Conservation (phyloP, 1,140 invertebrate genomes). For the Nephotettix cincticeps region DNA sequence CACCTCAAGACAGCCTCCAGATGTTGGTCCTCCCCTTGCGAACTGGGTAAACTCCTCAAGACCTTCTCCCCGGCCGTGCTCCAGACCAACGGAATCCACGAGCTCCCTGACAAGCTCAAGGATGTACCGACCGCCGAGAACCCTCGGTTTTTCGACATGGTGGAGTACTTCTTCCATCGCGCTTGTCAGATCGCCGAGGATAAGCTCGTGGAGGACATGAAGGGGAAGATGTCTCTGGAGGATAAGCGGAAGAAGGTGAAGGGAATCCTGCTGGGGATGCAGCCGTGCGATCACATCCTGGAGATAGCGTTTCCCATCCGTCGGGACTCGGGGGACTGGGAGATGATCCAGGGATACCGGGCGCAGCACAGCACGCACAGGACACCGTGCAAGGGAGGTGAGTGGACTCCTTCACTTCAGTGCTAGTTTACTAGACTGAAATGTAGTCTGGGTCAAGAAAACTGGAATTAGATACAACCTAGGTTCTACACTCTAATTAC, state of each 20-base stretch:
- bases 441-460: too few species aligned
- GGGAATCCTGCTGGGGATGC: slow-evolving; percentile 90
- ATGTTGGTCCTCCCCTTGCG: background rate
- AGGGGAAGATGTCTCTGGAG: slow-evolving; percentile 71
- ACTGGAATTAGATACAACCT: too few species aligned
- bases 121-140: slow-evolving; percentile 76
- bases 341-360: slow-evolving; percentile 96
- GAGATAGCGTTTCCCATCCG: slow-evolving; percentile 94
- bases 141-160: slow-evolving; percentile 92
- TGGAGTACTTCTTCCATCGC: slow-evolving; percentile 92
- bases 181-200: slow-evolving; percentile 87
- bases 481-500: too few species aligned
- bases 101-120: slow-evolving; percentile 82
- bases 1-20: slow-evolving; percentile 10
- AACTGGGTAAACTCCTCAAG: slow-evolving; percentile 14
- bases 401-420: too few species aligned
- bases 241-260: slow-evolving; percentile 89
- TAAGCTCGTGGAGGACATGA: slow-evolving; percentile 85
- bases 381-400: slow-evolving; percentile 97
- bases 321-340: slow-evolving; percentile 93
- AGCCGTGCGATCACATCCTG: slow-evolving; percentile 93
- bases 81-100: slow-evolving; percentile 50
- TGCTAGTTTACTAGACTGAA: too few species aligned
- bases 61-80: background rate
- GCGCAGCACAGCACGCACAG: slow-evolving; percentile 97